Evolutionary conservation across 2,113 vertebrate species (phyloP).

Genomic region (Rutilus rutilus): DNA sequence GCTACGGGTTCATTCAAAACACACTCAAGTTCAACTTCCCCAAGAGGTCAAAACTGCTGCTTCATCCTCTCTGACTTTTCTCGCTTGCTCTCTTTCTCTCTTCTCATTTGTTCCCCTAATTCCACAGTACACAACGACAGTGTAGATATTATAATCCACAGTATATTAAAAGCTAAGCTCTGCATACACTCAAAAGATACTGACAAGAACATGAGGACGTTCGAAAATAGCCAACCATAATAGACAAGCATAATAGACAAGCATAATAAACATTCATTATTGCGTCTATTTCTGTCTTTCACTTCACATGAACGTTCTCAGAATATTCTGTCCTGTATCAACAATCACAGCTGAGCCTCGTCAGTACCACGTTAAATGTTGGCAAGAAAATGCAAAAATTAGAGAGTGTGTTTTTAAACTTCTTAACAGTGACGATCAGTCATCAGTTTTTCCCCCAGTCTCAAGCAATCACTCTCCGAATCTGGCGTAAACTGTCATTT

Average conservation of each 20-base stretch:
- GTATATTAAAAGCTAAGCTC: background rate
- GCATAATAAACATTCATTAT: slow-evolving; percentile 11
- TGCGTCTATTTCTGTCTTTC: background rate
- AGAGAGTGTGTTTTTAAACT: background rate
- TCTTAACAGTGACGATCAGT: background rate
- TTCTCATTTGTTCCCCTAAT: background rate
- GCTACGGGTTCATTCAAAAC: slow-evolving; percentile 97
- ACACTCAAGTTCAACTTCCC: slow-evolving; percentile 92
- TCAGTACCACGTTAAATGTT: background rate
- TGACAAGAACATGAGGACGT: background rate
- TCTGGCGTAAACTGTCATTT: slow-evolving; percentile 35
- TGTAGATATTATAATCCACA: background rate
- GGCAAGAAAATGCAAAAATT: background rate
- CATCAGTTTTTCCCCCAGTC: slow-evolving; percentile 5
- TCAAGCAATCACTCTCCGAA: background rate
- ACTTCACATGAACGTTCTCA: background rate
- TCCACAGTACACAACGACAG: slow-evolving; percentile 5
- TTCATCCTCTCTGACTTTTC: background rate
- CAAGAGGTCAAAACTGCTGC: slow-evolving; percentile 79
- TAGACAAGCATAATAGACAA: background rate
- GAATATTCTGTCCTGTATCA: background rate
- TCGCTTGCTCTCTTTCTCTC: background rate
- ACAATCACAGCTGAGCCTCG: slow-evolving; percentile 25
- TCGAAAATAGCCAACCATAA: background rate
- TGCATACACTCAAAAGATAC: background rate